These are phyloP conservation scores for Portevinia maculata DNA, from an alignment of 2,888 invertebrate species.

Conservation along the genomic window DNA sequence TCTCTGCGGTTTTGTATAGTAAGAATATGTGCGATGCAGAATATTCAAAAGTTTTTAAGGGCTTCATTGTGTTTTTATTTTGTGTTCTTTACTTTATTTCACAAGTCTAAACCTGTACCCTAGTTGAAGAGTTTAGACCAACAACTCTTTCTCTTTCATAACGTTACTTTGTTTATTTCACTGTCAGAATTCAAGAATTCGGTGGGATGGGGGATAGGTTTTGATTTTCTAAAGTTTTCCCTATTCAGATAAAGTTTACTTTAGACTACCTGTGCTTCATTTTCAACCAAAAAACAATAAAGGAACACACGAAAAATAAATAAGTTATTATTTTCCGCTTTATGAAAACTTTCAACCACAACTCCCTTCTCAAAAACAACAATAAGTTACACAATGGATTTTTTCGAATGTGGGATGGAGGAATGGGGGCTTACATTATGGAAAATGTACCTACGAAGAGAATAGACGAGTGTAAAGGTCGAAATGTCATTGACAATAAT, in stretches of 20 bases:
- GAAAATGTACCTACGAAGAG: too few relatives aligned
- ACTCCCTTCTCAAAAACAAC: too few relatives aligned
- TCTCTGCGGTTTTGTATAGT: too few relatives aligned
- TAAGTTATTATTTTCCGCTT: too few relatives aligned
- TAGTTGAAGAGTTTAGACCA: conserved; percentile 6
- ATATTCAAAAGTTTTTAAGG: background rate
- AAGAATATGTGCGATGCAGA: too few relatives aligned
- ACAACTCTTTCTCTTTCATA: conserved; percentile 26
- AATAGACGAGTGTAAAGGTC: too few relatives aligned
- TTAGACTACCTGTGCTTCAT: conserved; percentile 1
- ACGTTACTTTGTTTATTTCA: conserved; percentile 49
- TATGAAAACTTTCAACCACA: conserved; percentile 36
- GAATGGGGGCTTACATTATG: too few relatives aligned
- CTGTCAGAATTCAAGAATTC: conserved; percentile 40
- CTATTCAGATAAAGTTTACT: conserved; percentile 33
- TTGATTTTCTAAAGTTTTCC: conserved; percentile 35
- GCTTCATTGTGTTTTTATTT: conserved; percentile 10
- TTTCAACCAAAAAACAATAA: conserved; percentile 13
- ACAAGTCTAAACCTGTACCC: conserved; percentile 26
- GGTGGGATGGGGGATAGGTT: too few relatives aligned
- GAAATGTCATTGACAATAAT: too few relatives aligned
- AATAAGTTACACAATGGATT: too few relatives aligned
- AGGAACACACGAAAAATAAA: conserved; percentile 36
- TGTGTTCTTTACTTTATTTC: conserved; percentile 11
- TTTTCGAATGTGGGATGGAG: too few relatives aligned